Base-by-base conservation (phyloP, 2,888 invertebrate species). In the Pogonocherus hispidulus region DNA sequence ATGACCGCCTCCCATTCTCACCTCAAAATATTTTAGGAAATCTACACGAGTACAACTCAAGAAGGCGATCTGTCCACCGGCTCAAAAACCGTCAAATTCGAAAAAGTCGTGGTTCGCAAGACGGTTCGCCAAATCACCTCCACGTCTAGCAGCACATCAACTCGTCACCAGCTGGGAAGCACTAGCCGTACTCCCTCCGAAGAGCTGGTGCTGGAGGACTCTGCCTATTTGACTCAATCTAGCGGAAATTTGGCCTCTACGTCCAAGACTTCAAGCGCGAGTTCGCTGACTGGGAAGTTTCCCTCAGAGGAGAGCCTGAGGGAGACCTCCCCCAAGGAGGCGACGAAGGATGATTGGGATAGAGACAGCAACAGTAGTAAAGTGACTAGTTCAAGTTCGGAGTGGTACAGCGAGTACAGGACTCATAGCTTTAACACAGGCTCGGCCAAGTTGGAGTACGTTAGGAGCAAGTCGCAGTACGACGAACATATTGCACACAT, bases 401-500 rank as follows among this genome's bases (percentile, higher is more conserved):
- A 90, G 77, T 90, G 90, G 90, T 90, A 90, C 78, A 85, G 86
- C 76, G 90, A 90, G 76, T 90, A 89, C 76, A 84, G 86, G 69
- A 87, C 85, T 75, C 88, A 87, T 76, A 88, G 88, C 80, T 88
- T 94, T 82, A 92, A 92, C 82, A 87, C 89, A 64, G 90, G 90
- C 72, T 88, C 91, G 69, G 89, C 90, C 51, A 90, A 90, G 82
- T 90, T 91, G 87, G 92, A 93, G 77, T 92, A 90, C 80, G 88
- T 91, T 74, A 89, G 94, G 83, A 94, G 92, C 86, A 92, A 92
- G 83, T 93, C 92, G 80, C 93, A 94, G 86, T 95, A 93, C 86
- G 95, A 95, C 86, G 91, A 92, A 64, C 95, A 95, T 86, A 95
- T 95, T 84, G 93, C 91, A 78, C 91, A 92, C 86, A 94, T 94